These are phyloP conservation scores for Colletes gigas DNA, from an alignment of 1,140 invertebrate species.

Conservation along the genomic window DNA sequence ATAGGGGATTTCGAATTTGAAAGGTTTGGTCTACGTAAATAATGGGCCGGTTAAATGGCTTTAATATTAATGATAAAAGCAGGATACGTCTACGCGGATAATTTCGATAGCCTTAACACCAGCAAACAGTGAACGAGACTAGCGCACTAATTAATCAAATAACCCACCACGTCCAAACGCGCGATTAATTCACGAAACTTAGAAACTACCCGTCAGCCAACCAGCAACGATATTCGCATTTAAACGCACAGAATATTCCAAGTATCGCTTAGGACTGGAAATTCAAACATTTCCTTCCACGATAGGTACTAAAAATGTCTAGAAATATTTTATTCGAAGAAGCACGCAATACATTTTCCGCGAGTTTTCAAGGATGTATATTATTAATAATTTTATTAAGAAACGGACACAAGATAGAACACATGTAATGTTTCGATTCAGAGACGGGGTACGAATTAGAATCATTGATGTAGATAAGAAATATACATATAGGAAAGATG, in stretches of 20 bases:
- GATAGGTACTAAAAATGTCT: no score
- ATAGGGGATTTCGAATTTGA: no score
- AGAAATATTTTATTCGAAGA: no score
- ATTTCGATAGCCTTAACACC: not conserved
- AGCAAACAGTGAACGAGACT: conserved; percentile 23
- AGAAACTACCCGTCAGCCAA: conserved; percentile 50
- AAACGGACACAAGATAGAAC: no score
- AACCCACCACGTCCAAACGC: conserved; percentile 19
- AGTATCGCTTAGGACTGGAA: not conserved
- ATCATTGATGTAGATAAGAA: no score
- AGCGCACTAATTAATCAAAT: conserved; percentile 40
- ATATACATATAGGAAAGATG: no score
- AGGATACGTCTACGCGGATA: conserved; percentile 4
- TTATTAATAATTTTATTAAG: no score
- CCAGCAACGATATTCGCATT: conserved; percentile 43
- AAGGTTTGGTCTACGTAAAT: not conserved
- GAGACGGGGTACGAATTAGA: no score
- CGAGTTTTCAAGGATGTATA: no score
- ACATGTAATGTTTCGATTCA: no score
- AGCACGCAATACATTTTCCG: no score
- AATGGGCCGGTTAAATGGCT: not conserved
- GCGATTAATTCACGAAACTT: conserved; percentile 50
- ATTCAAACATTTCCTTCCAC: no score
- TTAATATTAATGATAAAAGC: not conserved
- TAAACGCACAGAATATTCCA: not conserved